phyloP scores from a whole-genome alignment of 1,140 invertebrate species.

The Rhagoletis zephyria region DNA sequence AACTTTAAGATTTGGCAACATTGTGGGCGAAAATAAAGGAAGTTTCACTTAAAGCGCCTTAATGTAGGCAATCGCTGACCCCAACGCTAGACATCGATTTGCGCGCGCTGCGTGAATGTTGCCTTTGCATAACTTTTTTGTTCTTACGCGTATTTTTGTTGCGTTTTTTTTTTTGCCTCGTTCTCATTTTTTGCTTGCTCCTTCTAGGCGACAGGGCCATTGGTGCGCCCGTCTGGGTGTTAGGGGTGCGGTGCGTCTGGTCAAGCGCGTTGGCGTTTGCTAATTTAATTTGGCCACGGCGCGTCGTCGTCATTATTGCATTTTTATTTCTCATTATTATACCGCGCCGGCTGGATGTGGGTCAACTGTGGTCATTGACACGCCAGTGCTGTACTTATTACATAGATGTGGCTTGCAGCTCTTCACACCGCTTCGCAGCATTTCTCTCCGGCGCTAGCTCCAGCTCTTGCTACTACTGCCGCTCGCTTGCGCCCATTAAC shows the following conservation, averaged over 20 bases:
- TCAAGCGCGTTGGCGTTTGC: constrained; percentile 43
- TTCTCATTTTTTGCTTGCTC: not conserved
- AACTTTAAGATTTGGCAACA: not conserved
- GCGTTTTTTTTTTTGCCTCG: not conserved
- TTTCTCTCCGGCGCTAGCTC: not conserved
- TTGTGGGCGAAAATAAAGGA: not conserved
- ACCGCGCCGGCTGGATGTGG: not conserved
- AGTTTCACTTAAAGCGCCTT: constrained; percentile 44
- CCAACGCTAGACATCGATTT: not conserved
- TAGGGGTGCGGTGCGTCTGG: not conserved
- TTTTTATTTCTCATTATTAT: constrained; percentile 48
- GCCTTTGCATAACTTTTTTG: not conserved
- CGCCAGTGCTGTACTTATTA: not conserved
- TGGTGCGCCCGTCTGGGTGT: not conserved
- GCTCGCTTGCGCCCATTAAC: constrained; percentile 12
- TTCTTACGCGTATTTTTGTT: constrained; percentile 17
- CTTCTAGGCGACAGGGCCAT: not conserved
- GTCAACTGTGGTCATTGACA: constrained; percentile 50
- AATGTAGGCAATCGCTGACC: constrained; percentile 25
- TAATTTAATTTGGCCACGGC: constrained; percentile 47
- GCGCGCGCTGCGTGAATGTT: not conserved
- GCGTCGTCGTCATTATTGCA: constrained; percentile 43
- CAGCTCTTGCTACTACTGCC: not conserved
- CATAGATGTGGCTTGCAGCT: not conserved
- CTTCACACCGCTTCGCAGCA: not conserved